These are phyloP conservation scores for Drosophila bunnanda DNA, from an alignment of 2,888 invertebrate species.

Conservation along the genomic window DNA sequence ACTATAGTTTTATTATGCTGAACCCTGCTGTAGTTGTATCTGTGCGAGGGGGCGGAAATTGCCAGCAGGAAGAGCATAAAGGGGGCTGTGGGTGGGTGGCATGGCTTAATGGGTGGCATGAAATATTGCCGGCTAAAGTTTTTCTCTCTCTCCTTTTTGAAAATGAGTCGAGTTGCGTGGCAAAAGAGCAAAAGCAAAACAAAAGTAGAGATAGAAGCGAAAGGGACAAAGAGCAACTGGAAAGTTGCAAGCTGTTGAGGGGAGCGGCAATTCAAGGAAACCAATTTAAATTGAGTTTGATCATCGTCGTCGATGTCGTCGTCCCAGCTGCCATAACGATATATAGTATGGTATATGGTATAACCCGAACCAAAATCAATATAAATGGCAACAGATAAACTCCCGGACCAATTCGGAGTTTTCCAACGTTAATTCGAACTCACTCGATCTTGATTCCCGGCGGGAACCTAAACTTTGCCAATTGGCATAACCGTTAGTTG, in stretches of 20 bases:
- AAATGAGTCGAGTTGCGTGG: slow-evolving; percentile 77
- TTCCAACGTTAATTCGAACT: slow-evolving; percentile 26
- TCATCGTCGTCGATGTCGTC: slow-evolving; percentile 18
- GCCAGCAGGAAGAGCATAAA: slow-evolving; percentile 30
- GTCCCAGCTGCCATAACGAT: slow-evolving; percentile 42
- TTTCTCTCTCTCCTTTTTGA: slow-evolving; percentile 35
- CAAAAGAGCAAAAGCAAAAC: slow-evolving; percentile 63
- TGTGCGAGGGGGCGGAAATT: slow-evolving; percentile 73
- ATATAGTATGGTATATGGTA: slow-evolving; percentile 9
- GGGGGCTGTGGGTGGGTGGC: slow-evolving; percentile 64
- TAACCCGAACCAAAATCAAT: slow-evolving; percentile 36
- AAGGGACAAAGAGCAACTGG: slow-evolving; percentile 21
- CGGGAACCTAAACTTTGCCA: slow-evolving; percentile 15
- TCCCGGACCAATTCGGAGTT: slow-evolving; percentile 4
- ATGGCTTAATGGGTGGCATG: slow-evolving; percentile 73
- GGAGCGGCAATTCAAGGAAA: slow-evolving; percentile 49
- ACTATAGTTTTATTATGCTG: too few species aligned
- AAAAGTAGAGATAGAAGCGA: slow-evolving; percentile 42
- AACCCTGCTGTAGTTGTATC: slow-evolving; percentile 37
- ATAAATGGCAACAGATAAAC: slow-evolving; percentile 40
- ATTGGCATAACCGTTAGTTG: slow-evolving; percentile 4
- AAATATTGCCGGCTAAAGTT: slow-evolving; percentile 77
- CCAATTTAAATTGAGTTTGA: slow-evolving; percentile 52
- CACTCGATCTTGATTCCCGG: slow-evolving; percentile 23
- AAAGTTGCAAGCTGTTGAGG: slow-evolving; percentile 37